These are phyloP conservation scores for Opisthocomus hoazin DNA, from an alignment of 2,113 vertebrate species.

Conservation along the genomic window DNA sequence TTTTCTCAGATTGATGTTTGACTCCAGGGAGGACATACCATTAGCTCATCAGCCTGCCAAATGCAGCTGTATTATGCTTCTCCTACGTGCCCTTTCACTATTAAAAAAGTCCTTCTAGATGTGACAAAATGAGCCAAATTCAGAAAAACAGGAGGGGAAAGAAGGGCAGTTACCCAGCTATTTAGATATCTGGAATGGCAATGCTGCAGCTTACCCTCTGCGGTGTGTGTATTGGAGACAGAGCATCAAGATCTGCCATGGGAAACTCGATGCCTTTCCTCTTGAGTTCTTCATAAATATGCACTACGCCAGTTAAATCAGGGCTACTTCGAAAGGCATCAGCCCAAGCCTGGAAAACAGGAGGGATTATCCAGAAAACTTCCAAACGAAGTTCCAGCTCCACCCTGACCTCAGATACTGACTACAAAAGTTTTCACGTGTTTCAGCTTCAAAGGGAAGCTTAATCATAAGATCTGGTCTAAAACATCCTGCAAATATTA, in stretches of 20 bases:
- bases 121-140: conserved; percentile 17
- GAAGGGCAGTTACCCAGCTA: background rate
- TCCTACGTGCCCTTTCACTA: background rate
- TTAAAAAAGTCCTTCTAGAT: conserved; percentile 20
- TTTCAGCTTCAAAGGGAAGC: conserved; percentile 1
- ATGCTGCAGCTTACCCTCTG: conserved; percentile 80
- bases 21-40: background rate
- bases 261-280: conserved; percentile 97
- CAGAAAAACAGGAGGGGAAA: background rate
- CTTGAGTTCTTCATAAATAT: conserved; percentile 97
- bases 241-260: conserved; percentile 88
- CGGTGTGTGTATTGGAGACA: conserved; percentile 96
- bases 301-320: conserved; percentile 96
- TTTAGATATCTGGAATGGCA: background rate
- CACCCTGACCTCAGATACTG: background rate
- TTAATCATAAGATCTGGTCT: background rate
- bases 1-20: background rate
- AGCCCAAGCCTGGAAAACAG: conserved; percentile 87
- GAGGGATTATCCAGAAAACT: conserved; percentile 12
- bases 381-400: background rate
- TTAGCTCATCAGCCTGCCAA: conserved; percentile 14
- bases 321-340: conserved; percentile 98
- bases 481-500: background rate
- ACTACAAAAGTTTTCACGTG: background rate
- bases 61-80: background rate